These are phyloP conservation scores for Strigamia transsilvanica DNA, from an alignment of 2,888 invertebrate genomes.

Conservation along the genomic window DNA sequence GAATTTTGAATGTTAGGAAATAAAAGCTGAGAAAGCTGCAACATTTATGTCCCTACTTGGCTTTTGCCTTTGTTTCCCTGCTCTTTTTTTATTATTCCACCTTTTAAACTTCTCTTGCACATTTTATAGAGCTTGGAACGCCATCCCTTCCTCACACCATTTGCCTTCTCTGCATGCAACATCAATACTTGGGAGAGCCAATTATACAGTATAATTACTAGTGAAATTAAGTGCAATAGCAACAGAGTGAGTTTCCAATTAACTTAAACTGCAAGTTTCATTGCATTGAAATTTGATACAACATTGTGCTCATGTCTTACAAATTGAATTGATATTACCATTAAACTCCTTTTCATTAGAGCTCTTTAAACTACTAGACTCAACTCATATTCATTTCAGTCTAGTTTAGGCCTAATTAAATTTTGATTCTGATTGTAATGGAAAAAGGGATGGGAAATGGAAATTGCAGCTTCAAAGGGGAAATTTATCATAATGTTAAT, in stretches of 20 bases:
- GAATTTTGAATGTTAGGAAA: slow-evolving; percentile 20
- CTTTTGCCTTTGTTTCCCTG: slow-evolving; percentile 4
- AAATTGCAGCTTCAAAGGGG: neutral
- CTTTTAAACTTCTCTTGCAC: slow-evolving; percentile 20
- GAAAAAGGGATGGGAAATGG: neutral
- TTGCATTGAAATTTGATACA: slow-evolving; percentile 20
- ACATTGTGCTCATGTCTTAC: slow-evolving; percentile 10
- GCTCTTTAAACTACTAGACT: neutral
- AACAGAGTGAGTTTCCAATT: slow-evolving; percentile 20
- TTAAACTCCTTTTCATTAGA: neutral
- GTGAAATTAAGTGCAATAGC: slow-evolving; percentile 20
- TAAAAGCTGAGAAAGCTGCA: slow-evolving; percentile 15
- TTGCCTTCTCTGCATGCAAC: neutral
- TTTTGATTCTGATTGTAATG: neutral
- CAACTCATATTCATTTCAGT: neutral
- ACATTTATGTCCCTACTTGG: slow-evolving; percentile 12
- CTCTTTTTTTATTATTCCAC: slow-evolving; percentile 12
- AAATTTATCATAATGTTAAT: no score
- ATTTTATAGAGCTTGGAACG: slow-evolving; percentile 10
- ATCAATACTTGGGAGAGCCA: slow-evolving; percentile 14
- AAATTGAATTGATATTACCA: slow-evolving; percentile 15
- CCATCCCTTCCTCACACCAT: neutral
- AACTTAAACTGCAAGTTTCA: slow-evolving; percentile 14
- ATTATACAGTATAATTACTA: slow-evolving; percentile 20
- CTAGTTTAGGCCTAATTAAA: slow-evolving; percentile 7